Evolutionary conservation across 2,113 vertebrate species (phyloP).

Genomic region (Astur gentilis): DNA sequence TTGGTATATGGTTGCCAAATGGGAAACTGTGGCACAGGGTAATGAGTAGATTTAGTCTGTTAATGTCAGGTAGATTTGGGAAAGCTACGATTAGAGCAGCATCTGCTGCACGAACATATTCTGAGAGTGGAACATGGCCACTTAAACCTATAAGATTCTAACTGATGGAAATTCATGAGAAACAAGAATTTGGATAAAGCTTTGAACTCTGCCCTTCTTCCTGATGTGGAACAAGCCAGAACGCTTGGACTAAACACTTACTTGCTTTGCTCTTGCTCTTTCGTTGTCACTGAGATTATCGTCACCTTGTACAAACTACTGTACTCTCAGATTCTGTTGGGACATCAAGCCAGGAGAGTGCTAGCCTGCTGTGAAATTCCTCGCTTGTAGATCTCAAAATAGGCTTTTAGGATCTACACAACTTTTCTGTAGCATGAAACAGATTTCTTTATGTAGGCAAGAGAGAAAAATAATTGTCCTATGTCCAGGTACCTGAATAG

Average conservation of each 20-base stretch:
- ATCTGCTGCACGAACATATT: not conserved
- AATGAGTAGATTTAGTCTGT: not conserved
- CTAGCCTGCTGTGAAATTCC: not conserved
- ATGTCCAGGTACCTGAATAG: not conserved
- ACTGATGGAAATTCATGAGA: not conserved
- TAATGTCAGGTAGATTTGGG: not conserved
- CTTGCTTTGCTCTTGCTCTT: not conserved
- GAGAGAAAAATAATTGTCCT: slow-evolving; percentile 7
- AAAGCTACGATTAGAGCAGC: not conserved
- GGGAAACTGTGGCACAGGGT: not conserved
- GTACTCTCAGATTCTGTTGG: not conserved
- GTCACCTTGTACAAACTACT: not conserved
- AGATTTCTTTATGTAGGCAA: not conserved
- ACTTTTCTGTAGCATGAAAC: not conserved
- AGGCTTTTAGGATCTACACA: not conserved
- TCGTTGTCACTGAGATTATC: not conserved
- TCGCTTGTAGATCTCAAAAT: not conserved
- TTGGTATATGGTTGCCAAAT: not conserved
- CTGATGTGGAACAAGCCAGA: not conserved
- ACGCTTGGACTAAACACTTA: not conserved
- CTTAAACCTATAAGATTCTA: not conserved
- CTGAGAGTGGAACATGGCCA: not conserved
- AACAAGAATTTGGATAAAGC: not conserved
- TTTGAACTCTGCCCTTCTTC: not conserved
- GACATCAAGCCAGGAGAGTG: not conserved